phyloP scores from a whole-genome alignment of 2,797 vertebrate genomes.

The Muscicapa striata region DNA sequence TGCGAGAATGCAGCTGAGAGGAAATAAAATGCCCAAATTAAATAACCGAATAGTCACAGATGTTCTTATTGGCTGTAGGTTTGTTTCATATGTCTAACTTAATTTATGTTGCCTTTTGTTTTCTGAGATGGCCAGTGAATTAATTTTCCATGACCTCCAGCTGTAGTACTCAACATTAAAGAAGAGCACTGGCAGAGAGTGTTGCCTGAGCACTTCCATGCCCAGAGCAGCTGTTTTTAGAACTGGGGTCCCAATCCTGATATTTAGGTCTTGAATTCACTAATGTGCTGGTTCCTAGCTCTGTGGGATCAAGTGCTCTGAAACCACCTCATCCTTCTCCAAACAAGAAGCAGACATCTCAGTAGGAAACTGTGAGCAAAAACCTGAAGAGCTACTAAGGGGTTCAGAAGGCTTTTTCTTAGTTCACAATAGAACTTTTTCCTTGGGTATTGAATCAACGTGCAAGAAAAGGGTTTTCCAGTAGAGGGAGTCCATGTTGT shows the following conservation, averaged over 20 bases:
- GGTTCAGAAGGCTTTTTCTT: neutral
- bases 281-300: neutral
- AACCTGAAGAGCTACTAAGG: neutral
- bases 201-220: neutral
- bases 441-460: neutral
- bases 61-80: neutral
- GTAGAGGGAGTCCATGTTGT: conserved; percentile 52
- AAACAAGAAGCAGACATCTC: neutral
- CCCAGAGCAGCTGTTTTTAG: neutral
- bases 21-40: neutral
- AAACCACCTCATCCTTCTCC: neutral
- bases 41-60: neutral
- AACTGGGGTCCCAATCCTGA: neutral
- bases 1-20: neutral
- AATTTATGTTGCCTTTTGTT: neutral
- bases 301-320: neutral
- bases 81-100: neutral
- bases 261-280: neutral
- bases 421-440: neutral
- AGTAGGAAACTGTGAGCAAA: neutral
- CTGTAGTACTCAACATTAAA: neutral
- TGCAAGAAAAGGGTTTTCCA: conserved; percentile 24
- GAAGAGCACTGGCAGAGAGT: neutral
- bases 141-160: neutral
- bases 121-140: neutral